These are phyloP conservation scores for Nomada ruficornis DNA, from an alignment of 2,888 invertebrate genomes.

Conservation along the genomic window DNA sequence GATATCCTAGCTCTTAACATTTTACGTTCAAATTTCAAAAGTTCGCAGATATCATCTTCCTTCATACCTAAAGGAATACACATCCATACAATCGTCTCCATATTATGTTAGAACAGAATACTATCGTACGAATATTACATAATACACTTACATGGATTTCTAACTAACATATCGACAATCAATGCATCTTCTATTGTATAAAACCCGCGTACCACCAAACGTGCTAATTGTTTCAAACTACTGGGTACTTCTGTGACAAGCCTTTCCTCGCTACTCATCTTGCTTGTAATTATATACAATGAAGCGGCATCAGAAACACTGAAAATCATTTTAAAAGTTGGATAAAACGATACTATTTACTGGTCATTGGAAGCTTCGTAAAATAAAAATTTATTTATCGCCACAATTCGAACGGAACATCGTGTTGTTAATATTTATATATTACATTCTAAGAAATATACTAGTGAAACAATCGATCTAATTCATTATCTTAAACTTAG, in stretches of 20 bases:
- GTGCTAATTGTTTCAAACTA: conserved; percentile 95
- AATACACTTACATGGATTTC: conserved; percentile 93
- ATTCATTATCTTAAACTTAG: neutral
- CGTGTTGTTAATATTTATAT: neutral
- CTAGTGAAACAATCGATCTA: neutral
- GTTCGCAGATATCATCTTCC: conserved; percentile 95
- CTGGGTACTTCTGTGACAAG: conserved; percentile 96
- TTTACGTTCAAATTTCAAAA: conserved; percentile 96
- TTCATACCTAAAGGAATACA: conserved; percentile 88
- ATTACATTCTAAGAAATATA: neutral
- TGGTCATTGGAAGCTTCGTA: neutral
- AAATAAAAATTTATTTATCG: neutral
- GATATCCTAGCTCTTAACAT: conserved; percentile 95
- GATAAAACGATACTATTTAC: neutral
- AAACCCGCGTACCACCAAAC: conserved; percentile 96
- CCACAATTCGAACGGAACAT: neutral
- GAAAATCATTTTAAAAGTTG: conserved; percentile 6
- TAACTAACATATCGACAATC: conserved; percentile 97
- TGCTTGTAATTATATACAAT: conserved; percentile 25
- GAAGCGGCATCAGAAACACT: conserved; percentile 30
- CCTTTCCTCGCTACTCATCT: conserved; percentile 89
- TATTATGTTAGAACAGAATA: neutral
- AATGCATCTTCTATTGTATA: conserved; percentile 97
- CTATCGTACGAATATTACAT: neutral
- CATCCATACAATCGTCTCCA: neutral